Conservation (phyloP, 2,797 vertebrate species). For the Ctenopoma kingsleyae region DNA sequence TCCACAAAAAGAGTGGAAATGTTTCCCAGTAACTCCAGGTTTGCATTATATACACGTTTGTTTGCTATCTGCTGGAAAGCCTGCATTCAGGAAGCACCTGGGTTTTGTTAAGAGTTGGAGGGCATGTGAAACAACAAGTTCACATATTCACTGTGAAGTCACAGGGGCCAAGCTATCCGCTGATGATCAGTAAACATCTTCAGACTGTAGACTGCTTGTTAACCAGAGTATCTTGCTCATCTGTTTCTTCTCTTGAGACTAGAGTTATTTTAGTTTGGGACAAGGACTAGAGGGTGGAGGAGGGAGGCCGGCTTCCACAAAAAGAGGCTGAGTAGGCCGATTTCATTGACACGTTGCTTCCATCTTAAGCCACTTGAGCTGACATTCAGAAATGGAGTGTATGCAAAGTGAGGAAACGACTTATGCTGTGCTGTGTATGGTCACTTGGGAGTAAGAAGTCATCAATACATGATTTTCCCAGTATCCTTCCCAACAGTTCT, state of each 20-base stretch:
- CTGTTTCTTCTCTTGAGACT: not conserved
- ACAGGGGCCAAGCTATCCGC: not conserved
- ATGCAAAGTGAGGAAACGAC: no score
- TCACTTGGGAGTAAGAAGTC: not conserved
- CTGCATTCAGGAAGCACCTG: not conserved
- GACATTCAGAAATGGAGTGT: no score
- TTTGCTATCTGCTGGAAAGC: not conserved
- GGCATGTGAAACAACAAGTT: not conserved
- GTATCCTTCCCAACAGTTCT: not conserved
- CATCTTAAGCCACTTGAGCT: no score
- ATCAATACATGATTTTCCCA: slow-evolving; percentile 16
- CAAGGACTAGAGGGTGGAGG: no score
- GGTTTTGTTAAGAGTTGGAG: not conserved
- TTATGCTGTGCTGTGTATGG: no score
- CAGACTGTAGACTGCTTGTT: not conserved
- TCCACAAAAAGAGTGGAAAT: not conserved
- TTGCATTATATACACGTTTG: not conserved
- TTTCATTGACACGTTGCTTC: no score
- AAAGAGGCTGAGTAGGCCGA: no score
- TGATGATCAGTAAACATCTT: not conserved
- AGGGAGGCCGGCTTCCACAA: no score
- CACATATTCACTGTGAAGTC: not conserved
- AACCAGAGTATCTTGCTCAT: not conserved
- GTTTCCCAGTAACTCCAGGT: not conserved
- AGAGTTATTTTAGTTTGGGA: no score